Evolutionary conservation across 2,888 invertebrate species (phyloP).

Genomic region (Drosophila prolongata): DNA sequence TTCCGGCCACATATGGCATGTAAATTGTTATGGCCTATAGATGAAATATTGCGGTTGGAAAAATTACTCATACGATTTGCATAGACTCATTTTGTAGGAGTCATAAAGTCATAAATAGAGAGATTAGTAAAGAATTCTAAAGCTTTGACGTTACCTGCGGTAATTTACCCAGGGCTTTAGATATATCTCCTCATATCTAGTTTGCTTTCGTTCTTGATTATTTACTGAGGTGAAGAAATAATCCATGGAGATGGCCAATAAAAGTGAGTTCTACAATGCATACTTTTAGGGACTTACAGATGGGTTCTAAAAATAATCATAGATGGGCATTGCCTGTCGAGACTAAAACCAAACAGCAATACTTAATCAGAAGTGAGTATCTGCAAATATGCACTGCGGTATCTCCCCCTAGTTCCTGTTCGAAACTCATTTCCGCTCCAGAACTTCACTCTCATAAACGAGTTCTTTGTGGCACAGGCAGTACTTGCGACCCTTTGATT

Average conservation of each 20-base stretch:
- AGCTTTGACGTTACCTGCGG: background rate
- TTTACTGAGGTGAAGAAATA: background rate
- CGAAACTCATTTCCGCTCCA: conserved; percentile 40
- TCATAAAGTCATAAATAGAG: conserved; percentile 11
- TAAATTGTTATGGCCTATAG: conserved; percentile 41
- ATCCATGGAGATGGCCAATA: background rate
- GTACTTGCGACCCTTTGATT: conserved; percentile 21
- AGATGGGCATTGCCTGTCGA: background rate
- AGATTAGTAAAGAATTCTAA: background rate
- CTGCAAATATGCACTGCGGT: conserved; percentile 10
- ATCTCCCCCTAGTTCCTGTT: conserved; percentile 41
- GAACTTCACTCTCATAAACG: conserved; percentile 9
- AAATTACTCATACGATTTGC: conserved; percentile 44
- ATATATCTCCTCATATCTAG: conserved; percentile 12
- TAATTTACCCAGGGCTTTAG: conserved; percentile 22
- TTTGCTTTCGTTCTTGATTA: conserved; percentile 1
- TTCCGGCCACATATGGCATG: conserved; percentile 50
- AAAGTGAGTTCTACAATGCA: background rate
- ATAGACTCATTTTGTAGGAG: conserved; percentile 31
- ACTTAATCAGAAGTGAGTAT: conserved; percentile 3
- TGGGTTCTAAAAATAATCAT: background rate
- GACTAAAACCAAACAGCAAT: background rate
- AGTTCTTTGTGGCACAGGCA: conserved; percentile 25
- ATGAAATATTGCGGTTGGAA: conserved; percentile 13
- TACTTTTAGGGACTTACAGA: conserved; percentile 1